Conservation (phyloP, 2,113 vertebrate genomes). For the Eira barbara region DNA sequence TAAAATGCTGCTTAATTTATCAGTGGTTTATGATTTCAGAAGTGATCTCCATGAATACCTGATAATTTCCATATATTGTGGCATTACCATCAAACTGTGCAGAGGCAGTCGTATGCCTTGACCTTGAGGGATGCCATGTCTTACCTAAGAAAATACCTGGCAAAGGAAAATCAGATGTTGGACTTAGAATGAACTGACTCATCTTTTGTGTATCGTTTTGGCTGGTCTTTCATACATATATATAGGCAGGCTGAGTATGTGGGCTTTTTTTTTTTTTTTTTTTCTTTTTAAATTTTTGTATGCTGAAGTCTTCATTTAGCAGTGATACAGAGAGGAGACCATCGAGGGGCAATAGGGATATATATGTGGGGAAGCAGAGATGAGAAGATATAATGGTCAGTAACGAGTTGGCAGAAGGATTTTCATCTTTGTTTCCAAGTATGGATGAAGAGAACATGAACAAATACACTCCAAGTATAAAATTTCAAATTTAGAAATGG, state of each 20-base stretch:
- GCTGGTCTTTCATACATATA: background rate
- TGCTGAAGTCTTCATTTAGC: background rate
- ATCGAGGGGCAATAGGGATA: background rate
- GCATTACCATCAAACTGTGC: background rate
- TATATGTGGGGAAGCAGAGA: background rate
- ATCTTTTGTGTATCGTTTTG: background rate
- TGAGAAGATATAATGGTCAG: too few relatives aligned
- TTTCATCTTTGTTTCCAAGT: background rate
- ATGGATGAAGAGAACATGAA: background rate
- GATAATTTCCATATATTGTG: background rate
- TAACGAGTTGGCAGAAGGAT: background rate
- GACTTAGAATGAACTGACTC: background rate
- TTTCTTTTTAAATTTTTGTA: background rate
- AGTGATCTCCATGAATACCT: background rate
- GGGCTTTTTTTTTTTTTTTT: background rate
- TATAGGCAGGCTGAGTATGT: background rate
- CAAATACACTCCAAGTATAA: background rate
- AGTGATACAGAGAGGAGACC: background rate
- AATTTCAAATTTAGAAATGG: background rate
- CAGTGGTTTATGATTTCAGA: background rate
- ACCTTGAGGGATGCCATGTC: background rate
- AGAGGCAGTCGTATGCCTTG: background rate
- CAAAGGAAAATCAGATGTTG: background rate
- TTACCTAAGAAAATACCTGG: background rate
- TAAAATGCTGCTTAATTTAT: background rate